Evolutionary conservation across 1,140 invertebrate genomes (phyloP), one percentile per base, ranked within the genome.

Genomic region (Pogonomyrmex barbatus): DNA sequence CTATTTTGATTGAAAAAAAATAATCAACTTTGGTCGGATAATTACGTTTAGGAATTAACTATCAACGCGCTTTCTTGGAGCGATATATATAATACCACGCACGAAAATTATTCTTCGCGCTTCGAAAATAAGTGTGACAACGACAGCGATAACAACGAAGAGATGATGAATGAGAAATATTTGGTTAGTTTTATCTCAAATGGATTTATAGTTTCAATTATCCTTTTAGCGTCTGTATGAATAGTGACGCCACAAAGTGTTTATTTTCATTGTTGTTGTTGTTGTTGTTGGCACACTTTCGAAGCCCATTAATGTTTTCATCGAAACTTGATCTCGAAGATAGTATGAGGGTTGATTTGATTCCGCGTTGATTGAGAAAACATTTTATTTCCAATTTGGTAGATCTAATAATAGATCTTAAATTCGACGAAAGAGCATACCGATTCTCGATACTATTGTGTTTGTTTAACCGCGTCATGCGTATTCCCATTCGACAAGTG

Each of bases 331-430:
- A 54, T 30, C 9, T 58, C 14, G 14, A 77, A 62, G 2, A 4
- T 14, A 33, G 60, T 33, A 78, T 12, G 14, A 24, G 42, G 24
- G 52, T 50, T 65, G 9, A 63, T 65, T 65, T 50, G 10, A 63
- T 78, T n/a, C 36, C 42, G 42, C 65, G 12, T 65, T 65, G 10
- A 79, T 67, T 52, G 14, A 63, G 58, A 77, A 77, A 63, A 60
- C 30, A 47, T 78, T 78, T 50, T 14, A 39, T 52, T 30, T 10
- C 5, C 33, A 78, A 24, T 65, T 78, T 36, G 50, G 45, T 12
- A 6, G 24, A 65, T 24, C 24, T 24, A 78, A 47, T 6, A 42
- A 78, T 17, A 50, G 52, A 33, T 17, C 45, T 47, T 67, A 10
- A 65, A 39, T 65, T 78, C 10, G 60, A 67, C 6, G 9, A 62